A percentile compares a stretch with the other conserved stretches of the same genome.
Evolutionary conservation across 2,888 invertebrate genomes (phyloP).

Genomic region (Nephrocerus scutellatus): DNA sequence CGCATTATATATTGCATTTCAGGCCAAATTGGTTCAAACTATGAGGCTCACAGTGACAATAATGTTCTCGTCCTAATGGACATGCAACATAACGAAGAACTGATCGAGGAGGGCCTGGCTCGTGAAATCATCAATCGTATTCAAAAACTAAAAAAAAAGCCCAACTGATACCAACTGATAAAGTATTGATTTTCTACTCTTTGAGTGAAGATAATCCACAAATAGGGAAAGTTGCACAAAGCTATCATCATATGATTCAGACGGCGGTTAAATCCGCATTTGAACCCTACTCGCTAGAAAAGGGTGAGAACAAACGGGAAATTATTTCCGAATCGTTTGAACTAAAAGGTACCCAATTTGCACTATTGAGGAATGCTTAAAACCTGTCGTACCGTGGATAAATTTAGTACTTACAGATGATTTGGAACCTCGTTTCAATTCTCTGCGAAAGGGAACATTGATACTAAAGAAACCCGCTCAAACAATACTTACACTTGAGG

Average conservation of each 20-base stretch:
- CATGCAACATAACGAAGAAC: constrained; percentile 78
- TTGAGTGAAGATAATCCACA: constrained; percentile 48
- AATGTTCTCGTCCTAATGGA: constrained; percentile 85
- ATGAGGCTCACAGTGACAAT: constrained; percentile 86
- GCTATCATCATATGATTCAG: constrained; percentile 71
- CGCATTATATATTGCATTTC: constrained; percentile 59
- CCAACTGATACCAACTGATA: constrained; percentile 83
- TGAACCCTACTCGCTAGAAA: constrained; percentile 28
- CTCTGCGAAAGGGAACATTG: constrained; percentile 54
- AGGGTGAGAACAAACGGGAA: constrained; percentile 27
- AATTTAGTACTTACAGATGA: constrained; percentile 33
- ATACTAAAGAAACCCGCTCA: constrained; percentile 60
- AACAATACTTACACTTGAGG: constrained; percentile 46
- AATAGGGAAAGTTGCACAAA: constrained; percentile 60
- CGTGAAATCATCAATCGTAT: constrained; percentile 93
- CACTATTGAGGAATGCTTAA: constrained; percentile 36
- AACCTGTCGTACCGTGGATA: constrained; percentile 33
- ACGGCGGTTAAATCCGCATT: constrained; percentile 75
- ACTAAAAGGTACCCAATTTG: constrained; percentile 70
- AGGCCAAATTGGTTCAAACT: constrained; percentile 53
- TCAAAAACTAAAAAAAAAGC: constrained; percentile 95
- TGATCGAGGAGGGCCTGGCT: constrained; percentile 91
- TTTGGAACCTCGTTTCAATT: constrained; percentile 33
- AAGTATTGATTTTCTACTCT: constrained; percentile 70
- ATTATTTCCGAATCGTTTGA: constrained; percentile 40